Evolutionary conservation across 2,113 vertebrate species (phyloP).

Genomic region (Dermatemys mawii): DNA sequence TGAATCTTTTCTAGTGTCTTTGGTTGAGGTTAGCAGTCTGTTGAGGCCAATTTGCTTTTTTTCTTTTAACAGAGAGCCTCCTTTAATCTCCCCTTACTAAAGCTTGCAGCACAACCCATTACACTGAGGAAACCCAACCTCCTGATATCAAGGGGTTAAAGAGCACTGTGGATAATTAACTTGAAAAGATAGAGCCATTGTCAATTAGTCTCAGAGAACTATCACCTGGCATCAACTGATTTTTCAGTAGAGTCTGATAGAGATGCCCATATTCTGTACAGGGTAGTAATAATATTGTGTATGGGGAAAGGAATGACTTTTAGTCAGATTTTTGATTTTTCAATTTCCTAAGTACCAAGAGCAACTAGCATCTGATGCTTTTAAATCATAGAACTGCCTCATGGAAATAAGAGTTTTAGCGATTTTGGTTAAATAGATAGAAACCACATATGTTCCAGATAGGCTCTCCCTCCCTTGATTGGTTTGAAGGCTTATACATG

Average conservation of each 20-base stretch:
- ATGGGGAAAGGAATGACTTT: neutral
- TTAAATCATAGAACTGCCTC: neutral
- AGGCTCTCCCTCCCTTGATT: neutral
- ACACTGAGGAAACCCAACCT: neutral
- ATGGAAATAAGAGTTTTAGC: neutral
- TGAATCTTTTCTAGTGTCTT: neutral
- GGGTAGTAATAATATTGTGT: neutral
- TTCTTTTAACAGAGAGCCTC: neutral
- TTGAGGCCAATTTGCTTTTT: neutral
- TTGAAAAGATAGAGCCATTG: neutral
- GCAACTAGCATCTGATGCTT: neutral
- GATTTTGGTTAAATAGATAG: neutral
- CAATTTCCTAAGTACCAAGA: neutral
- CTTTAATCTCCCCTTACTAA: neutral
- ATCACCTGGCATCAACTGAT: neutral
- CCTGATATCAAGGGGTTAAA: neutral
- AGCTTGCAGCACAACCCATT: neutral
- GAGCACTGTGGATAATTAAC: neutral
- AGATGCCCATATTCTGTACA: neutral
- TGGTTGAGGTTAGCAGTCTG: neutral
- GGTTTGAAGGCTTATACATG: neutral
- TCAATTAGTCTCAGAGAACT: neutral
- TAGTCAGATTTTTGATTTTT: neutral
- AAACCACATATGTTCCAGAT: neutral
- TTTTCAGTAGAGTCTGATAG: neutral